Conservation (phyloP, 2,113 vertebrate species). For the Nothocercus julius region DNA sequence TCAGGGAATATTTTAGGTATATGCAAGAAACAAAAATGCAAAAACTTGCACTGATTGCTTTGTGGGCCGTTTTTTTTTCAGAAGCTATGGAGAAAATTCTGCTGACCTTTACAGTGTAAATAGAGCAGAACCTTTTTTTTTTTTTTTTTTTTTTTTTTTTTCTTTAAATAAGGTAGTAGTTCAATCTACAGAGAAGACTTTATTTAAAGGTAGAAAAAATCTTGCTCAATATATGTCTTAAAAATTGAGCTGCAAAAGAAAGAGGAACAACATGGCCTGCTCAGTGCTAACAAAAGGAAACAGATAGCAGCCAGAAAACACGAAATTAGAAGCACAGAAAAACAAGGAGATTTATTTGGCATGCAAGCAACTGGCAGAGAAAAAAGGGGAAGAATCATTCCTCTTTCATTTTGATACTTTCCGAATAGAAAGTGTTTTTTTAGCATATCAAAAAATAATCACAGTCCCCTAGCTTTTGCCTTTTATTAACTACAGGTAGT, state of each 20-base stretch:
- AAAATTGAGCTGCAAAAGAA: not conserved
- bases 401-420: not conserved
- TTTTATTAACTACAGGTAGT: not conserved
- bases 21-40: not conserved
- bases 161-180: not conserved
- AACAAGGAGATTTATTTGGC: not conserved
- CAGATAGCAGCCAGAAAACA: not conserved
- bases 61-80: not conserved
- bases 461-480: not conserved
- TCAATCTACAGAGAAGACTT: not conserved
- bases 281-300: not conserved
- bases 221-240: not conserved
- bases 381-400: not conserved
- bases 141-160: too few relatives aligned
- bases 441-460: not conserved
- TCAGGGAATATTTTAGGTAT: not conserved
- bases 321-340: not conserved
- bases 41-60: not conserved
- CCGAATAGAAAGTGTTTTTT: not conserved
- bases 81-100: not conserved
- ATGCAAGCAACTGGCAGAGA: not conserved
- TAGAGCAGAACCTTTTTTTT: too few relatives aligned
- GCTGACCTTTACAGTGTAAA: too few relatives aligned
- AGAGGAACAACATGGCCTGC: not conserved
- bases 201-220: not conserved